Percentiles rank a stretch among this genome's conserved stretches.
These are phyloP conservation scores for Ophion costatus DNA, from an alignment of 2,888 invertebrate genomes.

Conservation along the genomic window DNA sequence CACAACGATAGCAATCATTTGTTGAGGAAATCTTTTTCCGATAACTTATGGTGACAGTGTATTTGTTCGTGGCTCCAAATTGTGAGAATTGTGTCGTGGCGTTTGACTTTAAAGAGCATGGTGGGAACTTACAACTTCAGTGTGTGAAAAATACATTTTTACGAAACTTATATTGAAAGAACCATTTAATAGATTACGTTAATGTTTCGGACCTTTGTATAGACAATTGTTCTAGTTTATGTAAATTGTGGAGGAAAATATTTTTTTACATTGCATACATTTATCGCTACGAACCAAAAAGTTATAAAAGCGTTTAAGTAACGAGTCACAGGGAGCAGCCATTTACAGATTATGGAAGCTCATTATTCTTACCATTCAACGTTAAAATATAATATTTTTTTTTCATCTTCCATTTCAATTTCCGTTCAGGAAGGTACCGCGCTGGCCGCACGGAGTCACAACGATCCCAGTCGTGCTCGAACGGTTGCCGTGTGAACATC, in stretches of 20 bases:
- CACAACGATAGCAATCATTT: background rate
- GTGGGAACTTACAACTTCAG: background rate
- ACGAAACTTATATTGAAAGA: background rate
- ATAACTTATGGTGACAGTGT: background rate
- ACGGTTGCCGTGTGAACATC: too few species aligned
- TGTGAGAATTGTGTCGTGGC: background rate
- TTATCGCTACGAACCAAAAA: too few species aligned
- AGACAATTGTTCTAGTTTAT: too few species aligned
- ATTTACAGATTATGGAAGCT: background rate
- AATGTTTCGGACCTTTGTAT: background rate
- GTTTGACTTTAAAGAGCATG: background rate
- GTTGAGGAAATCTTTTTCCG: background rate
- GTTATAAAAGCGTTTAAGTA: too few species aligned
- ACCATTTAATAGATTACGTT: background rate
- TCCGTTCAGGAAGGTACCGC: background rate
- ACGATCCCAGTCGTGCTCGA: too few species aligned
- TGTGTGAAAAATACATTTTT: background rate
- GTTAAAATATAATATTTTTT: background rate
- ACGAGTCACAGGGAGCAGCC: too few species aligned
- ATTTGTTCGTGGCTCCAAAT: background rate
- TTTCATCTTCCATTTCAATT: too few species aligned
- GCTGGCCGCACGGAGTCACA: too few species aligned
- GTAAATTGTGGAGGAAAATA: too few species aligned
- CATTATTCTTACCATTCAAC: background rate
- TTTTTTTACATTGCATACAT: too few species aligned